Conservation (phyloP, 1,140 invertebrate species). For the Neuroterus valhalla region DNA sequence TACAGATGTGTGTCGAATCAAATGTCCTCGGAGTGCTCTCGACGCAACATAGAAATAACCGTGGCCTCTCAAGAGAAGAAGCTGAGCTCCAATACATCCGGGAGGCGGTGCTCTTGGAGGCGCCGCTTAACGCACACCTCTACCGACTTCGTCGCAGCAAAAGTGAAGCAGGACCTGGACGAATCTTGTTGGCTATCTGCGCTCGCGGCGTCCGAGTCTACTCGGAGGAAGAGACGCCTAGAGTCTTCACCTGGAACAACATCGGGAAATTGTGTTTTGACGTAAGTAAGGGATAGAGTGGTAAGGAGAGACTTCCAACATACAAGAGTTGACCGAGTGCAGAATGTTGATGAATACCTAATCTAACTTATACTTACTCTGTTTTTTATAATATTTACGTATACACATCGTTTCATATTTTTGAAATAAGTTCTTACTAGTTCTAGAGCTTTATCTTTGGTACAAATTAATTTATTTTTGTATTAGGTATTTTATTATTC, state of each 20-base stretch:
- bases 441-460: too few species aligned
- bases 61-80: slow-evolving; percentile 83
- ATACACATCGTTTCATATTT: too few species aligned
- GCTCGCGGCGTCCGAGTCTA: slow-evolving; percentile 91
- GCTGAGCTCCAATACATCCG: slow-evolving; percentile 91
- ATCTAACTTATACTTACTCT: too few species aligned
- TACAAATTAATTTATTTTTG: too few species aligned
- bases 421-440: too few species aligned
- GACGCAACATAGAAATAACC: slow-evolving; percentile 83
- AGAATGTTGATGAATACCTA: too few species aligned
- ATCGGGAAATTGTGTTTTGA: slow-evolving; percentile 96
- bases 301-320: too few species aligned
- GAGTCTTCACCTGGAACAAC: slow-evolving; percentile 92
- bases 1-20: slow-evolving; percentile 74
- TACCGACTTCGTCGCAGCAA: slow-evolving; percentile 91
- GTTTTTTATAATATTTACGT: too few species aligned
- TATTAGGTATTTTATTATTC: too few species aligned
- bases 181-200: slow-evolving; percentile 87
- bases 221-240: slow-evolving; percentile 79
- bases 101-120: slow-evolving; percentile 89
- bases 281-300: slow-evolving; percentile 78
- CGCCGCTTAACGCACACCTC: slow-evolving; percentile 93
- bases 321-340: too few species aligned
- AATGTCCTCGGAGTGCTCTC: slow-evolving; percentile 78
- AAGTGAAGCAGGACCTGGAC: slow-evolving; percentile 83